Conservation (phyloP, 2,888 invertebrate genomes). For the Bugulina stolonifera region DNA sequence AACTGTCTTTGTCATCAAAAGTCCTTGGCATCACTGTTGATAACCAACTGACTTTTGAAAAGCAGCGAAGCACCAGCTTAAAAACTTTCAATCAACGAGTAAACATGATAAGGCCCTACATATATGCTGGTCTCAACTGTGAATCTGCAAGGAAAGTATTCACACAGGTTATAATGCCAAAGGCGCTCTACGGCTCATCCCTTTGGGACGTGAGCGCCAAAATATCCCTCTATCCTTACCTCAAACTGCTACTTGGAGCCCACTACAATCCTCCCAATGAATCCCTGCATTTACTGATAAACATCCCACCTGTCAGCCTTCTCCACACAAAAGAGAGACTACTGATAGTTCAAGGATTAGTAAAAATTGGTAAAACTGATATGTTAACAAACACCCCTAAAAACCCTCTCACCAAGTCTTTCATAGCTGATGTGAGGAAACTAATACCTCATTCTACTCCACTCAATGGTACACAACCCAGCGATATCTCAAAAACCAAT, state of each 20-base stretch:
- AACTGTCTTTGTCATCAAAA: background rate
- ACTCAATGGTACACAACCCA: background rate
- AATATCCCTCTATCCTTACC: background rate
- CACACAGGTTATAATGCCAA: background rate
- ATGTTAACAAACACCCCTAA: background rate
- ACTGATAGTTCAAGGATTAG: background rate
- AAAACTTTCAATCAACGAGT: background rate
- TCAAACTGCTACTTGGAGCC: background rate
- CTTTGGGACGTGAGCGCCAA: background rate
- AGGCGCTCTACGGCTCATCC: background rate
- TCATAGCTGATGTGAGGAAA: background rate
- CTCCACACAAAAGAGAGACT: background rate
- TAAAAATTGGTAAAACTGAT: background rate
- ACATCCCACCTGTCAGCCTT: background rate
- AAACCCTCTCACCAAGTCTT: background rate
- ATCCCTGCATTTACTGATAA: background rate
- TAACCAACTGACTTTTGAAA: background rate
- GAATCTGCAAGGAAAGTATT: background rate
- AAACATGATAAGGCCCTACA: background rate
- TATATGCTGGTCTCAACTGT: background rate
- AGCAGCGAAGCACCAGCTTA: background rate
- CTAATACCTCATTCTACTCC: background rate
- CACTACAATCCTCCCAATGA: background rate
- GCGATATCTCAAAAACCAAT: background rate
- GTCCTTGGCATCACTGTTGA: background rate